Evolutionary conservation across 35 echinoderm and acorn worm genomes (phyloP).

Genomic region (Lytechinus variegatus): DNA sequence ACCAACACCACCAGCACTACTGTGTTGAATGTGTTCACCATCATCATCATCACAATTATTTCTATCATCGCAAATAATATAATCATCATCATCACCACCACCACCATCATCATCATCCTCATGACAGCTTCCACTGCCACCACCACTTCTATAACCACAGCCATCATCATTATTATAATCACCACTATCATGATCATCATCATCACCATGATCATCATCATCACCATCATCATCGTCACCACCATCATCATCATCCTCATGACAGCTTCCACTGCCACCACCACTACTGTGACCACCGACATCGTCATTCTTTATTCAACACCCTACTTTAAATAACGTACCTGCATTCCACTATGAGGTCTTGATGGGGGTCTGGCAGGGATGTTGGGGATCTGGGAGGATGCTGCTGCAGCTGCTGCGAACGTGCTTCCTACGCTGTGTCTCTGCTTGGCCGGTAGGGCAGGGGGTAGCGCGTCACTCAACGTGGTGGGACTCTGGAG

Average conservation of each 20-base stretch:
- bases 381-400: constrained; percentile 52
- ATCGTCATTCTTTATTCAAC: no score
- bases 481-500: constrained; percentile 86
- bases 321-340: not conserved
- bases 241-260: not conserved
- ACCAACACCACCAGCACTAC: not conserved
- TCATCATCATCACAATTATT: not conserved
- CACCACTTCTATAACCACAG: not conserved
- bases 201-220: not conserved
- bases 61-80: not conserved
- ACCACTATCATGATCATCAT: not conserved
- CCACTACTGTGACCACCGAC: not conserved
- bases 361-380: constrained; percentile 79
- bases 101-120: not conserved
- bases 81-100: not conserved
- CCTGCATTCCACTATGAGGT: constrained; percentile 71
- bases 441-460: constrained; percentile 92
- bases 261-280: not conserved
- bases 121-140: no score
- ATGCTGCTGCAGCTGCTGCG: constrained; percentile 49
- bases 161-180: not conserved
- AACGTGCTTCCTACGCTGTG: constrained; percentile 69
- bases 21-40: not conserved
- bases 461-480: constrained; percentile 75
- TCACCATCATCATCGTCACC: not conserved